phyloP scores from a whole-genome alignment of 2,888 invertebrate genomes.

The Drosophila hawaiiensis region DNA sequence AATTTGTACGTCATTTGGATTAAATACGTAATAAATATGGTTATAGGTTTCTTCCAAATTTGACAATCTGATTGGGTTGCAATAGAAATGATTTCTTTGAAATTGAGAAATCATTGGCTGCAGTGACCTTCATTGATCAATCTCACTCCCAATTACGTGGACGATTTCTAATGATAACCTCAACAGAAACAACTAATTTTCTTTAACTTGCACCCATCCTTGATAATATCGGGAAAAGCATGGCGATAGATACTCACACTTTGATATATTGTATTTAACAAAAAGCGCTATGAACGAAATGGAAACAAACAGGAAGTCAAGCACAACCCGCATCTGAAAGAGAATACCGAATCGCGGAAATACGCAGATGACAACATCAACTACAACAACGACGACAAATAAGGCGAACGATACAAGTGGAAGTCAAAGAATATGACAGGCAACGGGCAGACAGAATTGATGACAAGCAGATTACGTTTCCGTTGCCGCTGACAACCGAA shows the following conservation, averaged over 20 bases:
- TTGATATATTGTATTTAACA: conserved; percentile 44
- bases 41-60: not conserved
- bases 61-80: not conserved
- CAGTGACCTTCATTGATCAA: not conserved
- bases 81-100: not conserved
- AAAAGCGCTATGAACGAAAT: conserved; percentile 31
- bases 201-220: conserved; percentile 1
- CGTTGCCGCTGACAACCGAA: conserved; percentile 71
- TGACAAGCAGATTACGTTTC: conserved; percentile 81
- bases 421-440: conserved; percentile 38
- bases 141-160: not conserved
- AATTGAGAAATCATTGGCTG: not conserved
- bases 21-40: not conserved
- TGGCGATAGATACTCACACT: conserved; percentile 8
- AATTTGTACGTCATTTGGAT: not conserved
- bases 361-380: conserved; percentile 63
- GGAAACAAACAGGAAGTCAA: conserved; percentile 74
- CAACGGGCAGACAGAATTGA: conserved; percentile 56
- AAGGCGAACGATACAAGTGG: conserved; percentile 22
- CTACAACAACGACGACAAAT: conserved; percentile 33
- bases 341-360: conserved; percentile 67
- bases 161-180: not conserved
- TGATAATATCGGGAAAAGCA: conserved; percentile 2
- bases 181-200: conserved; percentile 20
- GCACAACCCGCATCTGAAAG: conserved; percentile 66